phyloP scores from a whole-genome alignment of 2,113 vertebrate species.

The Tonatia bakeri region DNA sequence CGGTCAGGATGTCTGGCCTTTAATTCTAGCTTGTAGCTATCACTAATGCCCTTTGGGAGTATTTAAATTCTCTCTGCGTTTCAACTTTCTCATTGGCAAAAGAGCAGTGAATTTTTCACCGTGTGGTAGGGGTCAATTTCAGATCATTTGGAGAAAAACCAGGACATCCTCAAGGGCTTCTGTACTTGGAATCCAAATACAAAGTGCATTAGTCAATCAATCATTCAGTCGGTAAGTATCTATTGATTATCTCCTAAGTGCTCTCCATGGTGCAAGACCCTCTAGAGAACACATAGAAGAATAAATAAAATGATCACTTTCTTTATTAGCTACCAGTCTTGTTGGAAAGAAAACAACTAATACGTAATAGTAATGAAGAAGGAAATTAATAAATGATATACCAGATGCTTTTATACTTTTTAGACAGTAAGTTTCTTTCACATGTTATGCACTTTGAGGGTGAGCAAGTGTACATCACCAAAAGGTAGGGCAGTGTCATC shows the following conservation, averaged over 20 bases:
- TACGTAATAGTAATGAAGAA: conserved; percentile 11
- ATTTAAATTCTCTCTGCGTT: conserved; percentile 42
- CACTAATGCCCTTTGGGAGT: neutral
- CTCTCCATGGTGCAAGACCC: neutral
- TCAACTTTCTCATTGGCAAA: conserved; percentile 38
- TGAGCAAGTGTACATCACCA: neutral
- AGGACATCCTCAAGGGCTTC: conserved; percentile 33
- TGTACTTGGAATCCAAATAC: conserved; percentile 47
- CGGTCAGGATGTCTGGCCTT: neutral
- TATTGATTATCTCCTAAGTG: conserved; percentile 64
- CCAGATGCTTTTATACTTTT: neutral
- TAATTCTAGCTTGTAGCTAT: conserved; percentile 7
- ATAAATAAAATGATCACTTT: conserved; percentile 37
- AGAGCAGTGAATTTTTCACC: conserved; percentile 18
- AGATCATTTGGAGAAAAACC: conserved; percentile 50
- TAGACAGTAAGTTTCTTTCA: neutral
- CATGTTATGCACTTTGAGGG: neutral
- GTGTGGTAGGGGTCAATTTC: conserved; percentile 43
- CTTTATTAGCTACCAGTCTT: conserved; percentile 4
- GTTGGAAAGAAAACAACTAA: conserved; percentile 22
- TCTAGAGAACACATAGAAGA: neutral
- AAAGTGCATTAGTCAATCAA: conserved; percentile 55
- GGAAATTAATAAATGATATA: neutral
- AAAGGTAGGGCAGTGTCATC: neutral
- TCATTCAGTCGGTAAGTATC: conserved; percentile 51